Evolutionary conservation across 1,140 invertebrate species (phyloP).

Genomic region (Aphelenchoides besseyi): DNA sequence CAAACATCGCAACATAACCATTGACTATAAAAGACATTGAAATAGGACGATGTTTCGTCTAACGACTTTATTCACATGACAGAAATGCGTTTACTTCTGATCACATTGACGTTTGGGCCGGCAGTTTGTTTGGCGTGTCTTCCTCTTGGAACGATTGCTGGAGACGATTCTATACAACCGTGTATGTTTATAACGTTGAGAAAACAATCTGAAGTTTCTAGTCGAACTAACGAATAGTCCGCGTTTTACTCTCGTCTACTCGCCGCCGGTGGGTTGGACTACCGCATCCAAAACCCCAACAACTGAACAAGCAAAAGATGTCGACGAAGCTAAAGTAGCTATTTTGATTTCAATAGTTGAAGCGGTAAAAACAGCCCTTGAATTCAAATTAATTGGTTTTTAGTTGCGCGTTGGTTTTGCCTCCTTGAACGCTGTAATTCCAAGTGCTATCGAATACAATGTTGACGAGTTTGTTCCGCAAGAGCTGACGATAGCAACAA

Average conservation of each 20-base stretch:
- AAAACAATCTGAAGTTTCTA: not conserved
- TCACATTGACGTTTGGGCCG: too few species aligned
- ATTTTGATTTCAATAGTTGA: not conserved
- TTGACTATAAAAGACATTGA: too few species aligned
- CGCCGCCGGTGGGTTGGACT: not conserved
- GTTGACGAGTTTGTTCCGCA: not conserved
- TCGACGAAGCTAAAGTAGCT: not conserved
- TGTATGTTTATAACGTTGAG: not conserved
- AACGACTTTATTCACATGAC: too few species aligned
- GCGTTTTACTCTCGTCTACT: not conserved
- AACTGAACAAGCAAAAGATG: not conserved
- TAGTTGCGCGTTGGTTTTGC: not conserved
- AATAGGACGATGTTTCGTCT: too few species aligned
- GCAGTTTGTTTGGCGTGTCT: not conserved
- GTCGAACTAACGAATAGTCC: not conserved
- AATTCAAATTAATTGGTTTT: not conserved
- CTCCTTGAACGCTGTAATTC: not conserved
- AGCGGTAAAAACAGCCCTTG: not conserved
- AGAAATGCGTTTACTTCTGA: too few species aligned
- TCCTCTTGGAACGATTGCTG: not conserved
- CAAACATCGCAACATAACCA: too few species aligned
- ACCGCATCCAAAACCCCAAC: not conserved
- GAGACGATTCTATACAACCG: not conserved
- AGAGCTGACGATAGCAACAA: not conserved
- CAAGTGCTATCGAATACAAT: not conserved